Evolutionary conservation across 2,113 vertebrate species (phyloP), one percentile per base, ranked within the genome.

Genomic region (Connochaetes taurinus): DNA sequence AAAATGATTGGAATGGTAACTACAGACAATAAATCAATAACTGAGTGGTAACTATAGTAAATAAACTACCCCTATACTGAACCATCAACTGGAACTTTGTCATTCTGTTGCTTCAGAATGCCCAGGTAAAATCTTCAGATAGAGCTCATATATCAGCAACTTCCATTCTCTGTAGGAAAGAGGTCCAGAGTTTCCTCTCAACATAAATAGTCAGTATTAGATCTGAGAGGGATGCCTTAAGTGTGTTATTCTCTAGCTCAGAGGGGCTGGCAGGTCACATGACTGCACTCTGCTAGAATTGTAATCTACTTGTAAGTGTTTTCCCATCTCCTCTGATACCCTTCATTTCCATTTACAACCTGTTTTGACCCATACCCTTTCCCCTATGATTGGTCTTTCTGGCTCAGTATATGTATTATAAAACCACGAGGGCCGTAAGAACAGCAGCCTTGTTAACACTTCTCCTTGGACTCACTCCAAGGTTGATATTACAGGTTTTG

Each of bases 401-500:
- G 36, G 50, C 5, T 95, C 82, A 71, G 33, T 29, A 67, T 50
- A 84, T 87, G 3, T 74, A 74, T 64, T 92, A 84, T 57, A 92
- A 94, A 92, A 36, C 80, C 62, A 97, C 2, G 78, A n/a, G 43
- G 27, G 31, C 81, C 80, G 9, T 78, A 96, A 93, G 93, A 90
- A 67, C 47, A 95, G 62, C 43, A 84, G 57, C 13, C 80, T 40
- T 93, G 43, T 57, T 87, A 84, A 87, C 21, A 84, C 31, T 80
- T 90, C 31, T 93, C 36, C 31, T 40, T 90, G 47, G 31, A 95
- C 43, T 90, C 33, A 84, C 25, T 47, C 40, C 12, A 78, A 84
- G 52, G 74, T 19, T 91, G 40, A 71, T 40, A 29, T 11, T 58
- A 52, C 2, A 96, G 76, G 40, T 53, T 96, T 55, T 87, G 57